A percentile compares a stretch with the other conserved stretches of the same genome.
phyloP scores from a whole-genome alignment of 2,113 vertebrate genomes.

The Probosciger aterrimus region DNA sequence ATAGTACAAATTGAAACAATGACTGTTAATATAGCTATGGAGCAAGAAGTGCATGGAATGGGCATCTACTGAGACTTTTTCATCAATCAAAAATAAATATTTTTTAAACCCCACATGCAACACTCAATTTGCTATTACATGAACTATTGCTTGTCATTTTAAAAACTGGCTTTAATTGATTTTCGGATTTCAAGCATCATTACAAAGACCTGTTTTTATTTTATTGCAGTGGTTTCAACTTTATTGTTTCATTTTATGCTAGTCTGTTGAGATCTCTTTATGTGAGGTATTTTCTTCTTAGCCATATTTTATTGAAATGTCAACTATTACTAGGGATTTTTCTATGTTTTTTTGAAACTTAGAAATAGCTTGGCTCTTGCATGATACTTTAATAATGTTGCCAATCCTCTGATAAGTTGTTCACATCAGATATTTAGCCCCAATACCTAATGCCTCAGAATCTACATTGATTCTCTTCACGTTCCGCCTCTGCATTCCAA shows the following conservation, averaged over 20 bases:
- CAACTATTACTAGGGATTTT: conserved; percentile 56
- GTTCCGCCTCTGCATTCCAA: conserved; percentile 69
- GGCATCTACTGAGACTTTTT: not conserved
- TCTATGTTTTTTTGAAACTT: conserved; percentile 70
- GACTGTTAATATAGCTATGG: not conserved
- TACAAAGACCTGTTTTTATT: conserved; percentile 30
- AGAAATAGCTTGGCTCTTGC: conserved; percentile 64
- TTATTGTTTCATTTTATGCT: conserved; percentile 56
- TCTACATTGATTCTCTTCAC: conserved; percentile 73
- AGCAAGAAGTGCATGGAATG: not conserved
- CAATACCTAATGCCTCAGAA: conserved; percentile 75
- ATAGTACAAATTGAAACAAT: not conserved
- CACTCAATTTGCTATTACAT: not conserved
- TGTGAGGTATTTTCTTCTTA: conserved; percentile 67
- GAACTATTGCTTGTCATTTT: not conserved
- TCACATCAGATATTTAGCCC: conserved; percentile 80
- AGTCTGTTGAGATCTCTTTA: conserved; percentile 57
- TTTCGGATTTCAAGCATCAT: conserved; percentile 26
- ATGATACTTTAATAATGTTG: conserved; percentile 78
- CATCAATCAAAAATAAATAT: not conserved
- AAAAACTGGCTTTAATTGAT: conserved; percentile 33
- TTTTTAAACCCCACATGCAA: not conserved
- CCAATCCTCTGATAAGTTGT: conserved; percentile 77
- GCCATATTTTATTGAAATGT: conserved; percentile 74
- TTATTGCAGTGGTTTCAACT: conserved; percentile 26